Evolutionary conservation across 2,888 invertebrate species (phyloP).

Genomic region (Drosophila ustulata): DNA sequence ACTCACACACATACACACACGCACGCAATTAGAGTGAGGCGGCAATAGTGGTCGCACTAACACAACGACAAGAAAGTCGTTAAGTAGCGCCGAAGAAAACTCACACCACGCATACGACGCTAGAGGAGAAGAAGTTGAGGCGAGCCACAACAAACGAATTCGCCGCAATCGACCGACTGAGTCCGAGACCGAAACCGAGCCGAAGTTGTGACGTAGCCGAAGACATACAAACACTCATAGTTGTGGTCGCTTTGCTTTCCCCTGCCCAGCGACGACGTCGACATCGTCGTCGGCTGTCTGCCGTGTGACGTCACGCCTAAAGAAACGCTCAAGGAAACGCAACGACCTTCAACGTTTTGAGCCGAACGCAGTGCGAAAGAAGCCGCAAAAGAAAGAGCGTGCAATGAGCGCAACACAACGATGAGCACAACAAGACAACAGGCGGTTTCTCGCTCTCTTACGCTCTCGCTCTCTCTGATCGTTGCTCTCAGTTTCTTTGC

Average conservation of each 20-base stretch:
- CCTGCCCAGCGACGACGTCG: constrained; percentile 55
- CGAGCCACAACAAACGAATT: constrained; percentile 63
- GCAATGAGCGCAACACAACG: constrained; percentile 25
- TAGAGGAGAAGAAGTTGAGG: constrained; percentile 46
- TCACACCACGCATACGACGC: constrained; percentile 57
- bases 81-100: constrained; percentile 63
- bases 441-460: constrained; percentile 15
- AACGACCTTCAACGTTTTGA: constrained; percentile 74
- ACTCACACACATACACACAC: constrained; percentile 29
- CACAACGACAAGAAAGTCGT: constrained; percentile 27
- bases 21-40: constrained; percentile 43
- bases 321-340: constrained; percentile 73
- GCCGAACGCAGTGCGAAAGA: constrained; percentile 27
- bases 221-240: constrained; percentile 39
- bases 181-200: background rate
- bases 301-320: constrained; percentile 70
- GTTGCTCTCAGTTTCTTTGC: constrained; percentile 31
- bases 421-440: constrained; percentile 38
- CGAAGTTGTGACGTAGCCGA: constrained; percentile 19
- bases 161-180: constrained; percentile 61
- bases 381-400: constrained; percentile 46
- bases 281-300: too few relatives aligned
- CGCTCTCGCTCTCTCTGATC: constrained; percentile 8
- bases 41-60: constrained; percentile 44
- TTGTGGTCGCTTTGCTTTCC: constrained; percentile 63